These are phyloP conservation scores for Myiopsitta monachus DNA, from an alignment of 2,113 vertebrate genomes.

Conservation along the genomic window DNA sequence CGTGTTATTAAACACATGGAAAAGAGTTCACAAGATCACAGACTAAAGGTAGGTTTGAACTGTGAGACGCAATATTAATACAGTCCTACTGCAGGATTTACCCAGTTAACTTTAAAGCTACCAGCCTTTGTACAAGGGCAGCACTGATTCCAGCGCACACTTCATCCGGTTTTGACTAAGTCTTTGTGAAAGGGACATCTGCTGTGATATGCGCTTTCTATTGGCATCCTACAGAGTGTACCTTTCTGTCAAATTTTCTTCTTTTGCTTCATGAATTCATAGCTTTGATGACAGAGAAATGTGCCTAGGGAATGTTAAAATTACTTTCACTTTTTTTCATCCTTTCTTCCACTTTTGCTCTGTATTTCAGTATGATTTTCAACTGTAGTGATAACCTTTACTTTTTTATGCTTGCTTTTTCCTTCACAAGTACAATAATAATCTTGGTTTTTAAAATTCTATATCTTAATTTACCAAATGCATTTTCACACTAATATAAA, in stretches of 20 bases:
- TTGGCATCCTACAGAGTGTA: background rate
- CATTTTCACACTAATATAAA: background rate
- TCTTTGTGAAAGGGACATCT: background rate
- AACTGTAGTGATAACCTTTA: background rate
- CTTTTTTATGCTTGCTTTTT: background rate
- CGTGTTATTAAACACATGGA: background rate
- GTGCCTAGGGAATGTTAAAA: background rate
- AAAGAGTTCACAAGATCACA: background rate
- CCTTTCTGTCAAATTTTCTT: background rate
- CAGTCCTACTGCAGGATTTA: background rate
- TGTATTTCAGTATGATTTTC: background rate
- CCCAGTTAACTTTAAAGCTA: background rate
- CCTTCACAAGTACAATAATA: background rate
- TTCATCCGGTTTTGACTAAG: background rate
- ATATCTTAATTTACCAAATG: background rate
- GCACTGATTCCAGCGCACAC: background rate
- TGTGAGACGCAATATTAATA: background rate
- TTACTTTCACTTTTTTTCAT: background rate
- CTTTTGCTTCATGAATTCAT: background rate
- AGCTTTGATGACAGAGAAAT: background rate
- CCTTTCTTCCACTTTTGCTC: background rate
- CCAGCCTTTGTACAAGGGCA: background rate
- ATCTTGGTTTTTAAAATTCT: background rate
- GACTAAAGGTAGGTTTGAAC: background rate
- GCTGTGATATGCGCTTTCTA: background rate